phyloP scores from a whole-genome alignment of 1,140 invertebrate genomes.

The Orius laevigatus region DNA sequence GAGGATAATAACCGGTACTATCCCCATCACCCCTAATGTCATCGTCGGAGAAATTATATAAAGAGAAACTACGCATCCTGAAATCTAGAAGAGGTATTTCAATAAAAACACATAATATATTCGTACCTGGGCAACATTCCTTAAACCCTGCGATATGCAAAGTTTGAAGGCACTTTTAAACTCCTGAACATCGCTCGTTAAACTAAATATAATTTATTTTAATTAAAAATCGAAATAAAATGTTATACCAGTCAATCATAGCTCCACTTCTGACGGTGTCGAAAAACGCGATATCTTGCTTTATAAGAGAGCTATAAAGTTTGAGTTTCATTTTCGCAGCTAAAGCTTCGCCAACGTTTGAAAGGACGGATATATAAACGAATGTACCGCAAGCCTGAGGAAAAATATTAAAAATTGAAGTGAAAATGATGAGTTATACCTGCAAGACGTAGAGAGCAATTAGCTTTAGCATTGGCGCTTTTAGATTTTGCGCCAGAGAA shows the following conservation, averaged over 20 bases:
- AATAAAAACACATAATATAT: conserved; percentile 18
- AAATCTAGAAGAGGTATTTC: too few species aligned
- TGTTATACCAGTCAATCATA: conserved; percentile 71
- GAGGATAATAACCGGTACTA: conserved; percentile 66
- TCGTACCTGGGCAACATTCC: conserved; percentile 53
- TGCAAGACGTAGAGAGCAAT: conserved; percentile 49
- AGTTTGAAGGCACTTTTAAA: conserved; percentile 93
- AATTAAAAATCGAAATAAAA: too few species aligned
- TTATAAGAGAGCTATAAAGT: conserved; percentile 67
- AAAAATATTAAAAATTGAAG: too few species aligned
- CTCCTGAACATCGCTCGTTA: conserved; percentile 88
- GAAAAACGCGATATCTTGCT: conserved; percentile 83
- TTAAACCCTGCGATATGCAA: conserved; percentile 72
- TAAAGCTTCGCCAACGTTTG: conserved; percentile 72
- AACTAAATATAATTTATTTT: conserved; percentile 36
- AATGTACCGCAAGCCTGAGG: conserved; percentile 79
- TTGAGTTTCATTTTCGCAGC: conserved; percentile 61
- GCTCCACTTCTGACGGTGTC: conserved; percentile 81
- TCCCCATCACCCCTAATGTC: conserved; percentile 59
- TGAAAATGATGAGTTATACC: conserved; percentile 30
- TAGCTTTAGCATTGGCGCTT: conserved; percentile 45
- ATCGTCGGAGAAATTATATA: conserved; percentile 75
- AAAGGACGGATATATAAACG: conserved; percentile 70
- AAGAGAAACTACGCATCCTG: conserved; percentile 62
- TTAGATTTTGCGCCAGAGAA: conserved; percentile 36